phyloP scores from a whole-genome alignment of 2,113 vertebrate species.

The Leucopsar rothschildi region DNA sequence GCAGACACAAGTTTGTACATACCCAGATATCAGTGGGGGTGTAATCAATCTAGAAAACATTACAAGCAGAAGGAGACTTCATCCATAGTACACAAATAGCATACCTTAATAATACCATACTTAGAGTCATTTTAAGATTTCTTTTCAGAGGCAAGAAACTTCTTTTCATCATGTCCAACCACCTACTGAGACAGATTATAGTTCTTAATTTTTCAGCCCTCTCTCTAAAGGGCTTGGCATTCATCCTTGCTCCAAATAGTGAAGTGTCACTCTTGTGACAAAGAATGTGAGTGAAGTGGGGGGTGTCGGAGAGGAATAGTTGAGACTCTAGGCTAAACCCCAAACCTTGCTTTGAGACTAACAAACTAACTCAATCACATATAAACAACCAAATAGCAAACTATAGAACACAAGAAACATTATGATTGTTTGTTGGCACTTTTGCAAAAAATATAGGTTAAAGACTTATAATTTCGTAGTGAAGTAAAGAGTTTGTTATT shows the following conservation, averaged over 20 bases:
- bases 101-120: not conserved
- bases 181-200: not conserved
- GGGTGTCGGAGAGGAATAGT: too few relatives aligned
- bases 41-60: not conserved
- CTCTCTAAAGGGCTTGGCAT: not conserved
- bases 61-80: not conserved
- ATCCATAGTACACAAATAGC: not conserved
- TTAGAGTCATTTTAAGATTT: not conserved
- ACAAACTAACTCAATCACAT: not conserved
- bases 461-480: not conserved
- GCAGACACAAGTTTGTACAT: not conserved
- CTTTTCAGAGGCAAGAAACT: not conserved
- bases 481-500: not conserved
- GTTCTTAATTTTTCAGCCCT: not conserved
- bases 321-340: not conserved
- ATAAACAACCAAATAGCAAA: not conserved
- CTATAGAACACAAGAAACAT: not conserved
- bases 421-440: not conserved
- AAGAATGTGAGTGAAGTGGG: not conserved
- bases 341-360: not conserved
- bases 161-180: not conserved
- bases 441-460: not conserved
- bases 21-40: not conserved
- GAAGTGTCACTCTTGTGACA: not conserved
- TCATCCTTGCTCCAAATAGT: not conserved